Base-by-base conservation (phyloP, 1,140 invertebrate genomes). In the Leptestheria dahalacensis region DNA sequence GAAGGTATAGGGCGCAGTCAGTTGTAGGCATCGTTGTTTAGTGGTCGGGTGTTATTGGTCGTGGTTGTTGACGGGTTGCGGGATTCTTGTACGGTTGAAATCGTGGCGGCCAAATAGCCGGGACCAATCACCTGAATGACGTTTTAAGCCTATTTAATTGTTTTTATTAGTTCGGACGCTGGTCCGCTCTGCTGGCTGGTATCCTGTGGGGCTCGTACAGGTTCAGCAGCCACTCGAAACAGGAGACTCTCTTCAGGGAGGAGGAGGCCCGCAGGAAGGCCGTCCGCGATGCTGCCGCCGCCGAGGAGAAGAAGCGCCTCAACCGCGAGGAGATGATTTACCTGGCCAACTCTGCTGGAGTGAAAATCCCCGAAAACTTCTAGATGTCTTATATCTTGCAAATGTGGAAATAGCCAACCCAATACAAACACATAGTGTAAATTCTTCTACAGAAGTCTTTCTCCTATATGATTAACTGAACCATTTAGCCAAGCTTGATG, bases 271-370 rank as follows among this genome's bases (percentile, higher is more conserved):
- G 64, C 49, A 53, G 62, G 46, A 63, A 60, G 48, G 61, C 60
- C 29, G 59, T 66, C 56, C 63, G 65, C 48, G 59, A 65, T 24
- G 62, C 59, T 12, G 59, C 60, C 23, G 59, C 61, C 11, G 66
- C 59, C 24, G 61, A 64, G 26, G 62, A 66, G 51, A 66, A 65
- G 61, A 41, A 20, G 0, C 63, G 57, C 23, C 46, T 61, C 10
- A 64, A 52, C 41, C 61, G 64, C 29, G 69, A 67, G 48, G 67
- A 71, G 61, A 55, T 71, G 60, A 47, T 71, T 26, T 68, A 71
- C 53, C 60, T 71, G 28, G 69, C 69, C 1, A 65, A 70, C 33
- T 68, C 68, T 48, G 68, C 68, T 55, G 68, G 70, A 62, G 65
- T 65, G 9, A 63, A 65, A 25, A 61, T 71, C 33, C 69, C 69